A percentile compares a stretch with the other conserved stretches of the same genome.
phyloP scores from a whole-genome alignment of 2,797 vertebrate species.

The Acanthornis magna region DNA sequence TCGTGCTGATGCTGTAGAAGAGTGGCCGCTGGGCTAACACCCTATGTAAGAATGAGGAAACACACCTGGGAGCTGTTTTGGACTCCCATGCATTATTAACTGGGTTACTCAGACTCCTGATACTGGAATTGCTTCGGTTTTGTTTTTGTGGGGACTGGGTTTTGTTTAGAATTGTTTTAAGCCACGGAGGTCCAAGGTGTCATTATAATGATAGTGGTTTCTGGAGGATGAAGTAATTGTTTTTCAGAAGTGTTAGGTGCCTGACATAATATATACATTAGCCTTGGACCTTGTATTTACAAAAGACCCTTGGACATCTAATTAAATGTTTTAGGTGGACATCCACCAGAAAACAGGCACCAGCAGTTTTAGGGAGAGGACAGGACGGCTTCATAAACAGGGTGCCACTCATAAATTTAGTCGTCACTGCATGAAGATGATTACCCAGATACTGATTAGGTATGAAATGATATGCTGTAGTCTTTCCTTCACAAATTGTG shows the following conservation, averaged over 20 bases:
- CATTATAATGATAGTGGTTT: neutral
- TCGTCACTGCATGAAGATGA: neutral
- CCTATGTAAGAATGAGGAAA: neutral
- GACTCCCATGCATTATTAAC: neutral
- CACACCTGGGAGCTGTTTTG: neutral
- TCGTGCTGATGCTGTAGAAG: rapidly evolving
- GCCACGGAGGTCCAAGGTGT: neutral
- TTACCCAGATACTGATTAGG: neutral
- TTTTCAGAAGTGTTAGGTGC: neutral
- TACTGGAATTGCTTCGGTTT: neutral
- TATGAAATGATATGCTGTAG: neutral
- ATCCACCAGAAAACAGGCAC: neutral
- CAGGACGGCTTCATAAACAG: neutral
- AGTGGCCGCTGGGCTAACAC: neutral
- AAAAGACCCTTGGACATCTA: neutral
- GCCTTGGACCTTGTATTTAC: neutral
- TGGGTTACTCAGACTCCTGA: neutral
- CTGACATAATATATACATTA: neutral
- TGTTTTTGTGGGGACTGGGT: neutral
- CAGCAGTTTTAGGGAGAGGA: neutral
- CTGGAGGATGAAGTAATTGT: neutral
- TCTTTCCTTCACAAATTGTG: neutral
- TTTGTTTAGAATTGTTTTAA: neutral
- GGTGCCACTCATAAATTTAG: neutral
- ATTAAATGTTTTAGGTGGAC: neutral